Evolutionary conservation across 2,888 invertebrate genomes (phyloP).

Genomic region (Pterostichus niger): DNA sequence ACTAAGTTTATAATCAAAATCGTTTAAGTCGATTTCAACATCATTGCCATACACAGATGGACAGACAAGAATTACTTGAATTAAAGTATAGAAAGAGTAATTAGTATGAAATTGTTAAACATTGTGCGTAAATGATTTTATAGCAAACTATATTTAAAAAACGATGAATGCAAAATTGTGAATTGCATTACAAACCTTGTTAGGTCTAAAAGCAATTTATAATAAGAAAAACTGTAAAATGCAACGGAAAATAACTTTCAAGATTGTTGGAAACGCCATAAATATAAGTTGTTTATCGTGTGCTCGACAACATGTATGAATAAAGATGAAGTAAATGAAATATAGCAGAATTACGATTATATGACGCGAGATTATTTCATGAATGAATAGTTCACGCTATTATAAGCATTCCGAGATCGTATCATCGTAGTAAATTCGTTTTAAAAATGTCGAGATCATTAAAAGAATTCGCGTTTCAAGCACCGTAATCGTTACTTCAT

Average conservation of each 20-base stretch:
- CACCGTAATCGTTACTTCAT: constrained; percentile 23
- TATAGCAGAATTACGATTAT: constrained; percentile 45
- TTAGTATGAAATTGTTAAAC: too few species aligned
- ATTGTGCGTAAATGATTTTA: too few species aligned
- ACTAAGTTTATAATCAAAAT: too few species aligned
- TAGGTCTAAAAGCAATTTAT: not conserved
- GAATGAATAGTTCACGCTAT: constrained; percentile 50
- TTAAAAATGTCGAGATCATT: constrained; percentile 46
- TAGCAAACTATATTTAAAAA: too few species aligned
- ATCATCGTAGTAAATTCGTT: constrained; percentile 25
- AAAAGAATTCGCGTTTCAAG: constrained; percentile 37
- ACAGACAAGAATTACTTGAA: too few species aligned
- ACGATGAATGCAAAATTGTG: too few species aligned
- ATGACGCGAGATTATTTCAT: constrained; percentile 45
- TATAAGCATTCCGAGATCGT: constrained; percentile 32
- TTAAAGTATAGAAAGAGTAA: too few species aligned
- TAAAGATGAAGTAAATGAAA: constrained; percentile 58
- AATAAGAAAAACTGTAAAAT: constrained; percentile 10
- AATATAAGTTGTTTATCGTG: constrained; percentile 48
- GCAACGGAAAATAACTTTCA: constrained; percentile 23
- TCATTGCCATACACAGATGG: too few species aligned
- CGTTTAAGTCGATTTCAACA: too few species aligned
- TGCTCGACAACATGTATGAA: constrained; percentile 44
- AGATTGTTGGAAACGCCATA: constrained; percentile 15
- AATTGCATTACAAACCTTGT: not conserved